Base-by-base conservation (phyloP, 2,888 invertebrate species). In the Apodemia mormo region DNA sequence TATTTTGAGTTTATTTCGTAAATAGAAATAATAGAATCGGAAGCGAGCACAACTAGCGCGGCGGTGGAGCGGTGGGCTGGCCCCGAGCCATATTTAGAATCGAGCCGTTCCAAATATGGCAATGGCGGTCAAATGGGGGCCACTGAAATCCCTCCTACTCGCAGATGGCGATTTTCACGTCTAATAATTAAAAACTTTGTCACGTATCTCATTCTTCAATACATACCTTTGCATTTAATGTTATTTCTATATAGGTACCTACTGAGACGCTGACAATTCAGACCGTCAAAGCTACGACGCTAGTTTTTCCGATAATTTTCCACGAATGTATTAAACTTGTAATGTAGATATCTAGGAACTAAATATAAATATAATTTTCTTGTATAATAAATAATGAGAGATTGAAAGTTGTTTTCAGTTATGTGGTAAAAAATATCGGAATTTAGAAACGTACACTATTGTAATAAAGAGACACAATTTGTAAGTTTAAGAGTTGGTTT, bases 81-180 rank as follows among this genome's bases (percentile, higher is more conserved):
- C 95, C 95, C 95, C 95, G 94, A 94, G 94, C 96, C 96, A 95
- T 96, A 96, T 96, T 96, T 96, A 96, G 96, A 95, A 95, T 94
- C 95, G 94, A 94, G 94, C 95, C 95, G 94, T 95, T 94, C 96
- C 96, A 95, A 96, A 96, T 96, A 96, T 95, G 96, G 96, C 94
- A 95, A 85, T 95, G 94, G 94, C 95, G 94, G 94, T 95, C 96
- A 95, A 95, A 96, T 95, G 96, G 95, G 96, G 96, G 94, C 94
- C 95, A 95, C 95, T 94, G 94, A 95, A 95, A 96, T 96, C 96
- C 96, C 96, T 96, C 96, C 95, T 95, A 88, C 92, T 88, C 85
- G 88, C 90, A 89, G 85, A 89, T 90, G 90, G 87, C 88, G 88
- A 90, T 92, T 92, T 93, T 91, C 92, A 90, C 87, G 86, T 90